phyloP scores from a whole-genome alignment of 2,888 invertebrate species.

The Mamestra brassicae region DNA sequence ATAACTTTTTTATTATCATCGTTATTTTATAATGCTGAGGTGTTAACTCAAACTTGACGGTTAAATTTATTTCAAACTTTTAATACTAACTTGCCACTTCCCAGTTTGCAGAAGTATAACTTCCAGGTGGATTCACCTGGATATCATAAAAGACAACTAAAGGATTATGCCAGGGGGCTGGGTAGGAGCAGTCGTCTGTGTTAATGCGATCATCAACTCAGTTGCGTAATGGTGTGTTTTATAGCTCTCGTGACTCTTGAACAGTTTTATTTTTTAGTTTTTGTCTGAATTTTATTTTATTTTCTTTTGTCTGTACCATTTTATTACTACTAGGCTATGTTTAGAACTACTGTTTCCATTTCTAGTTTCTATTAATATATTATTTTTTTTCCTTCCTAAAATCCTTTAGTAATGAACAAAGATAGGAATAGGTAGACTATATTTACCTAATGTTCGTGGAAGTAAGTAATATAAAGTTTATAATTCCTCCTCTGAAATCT shows the following conservation, averaged over 20 bases:
- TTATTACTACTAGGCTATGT: no score
- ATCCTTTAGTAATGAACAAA: no score
- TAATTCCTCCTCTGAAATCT: no score
- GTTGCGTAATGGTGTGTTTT: conserved; percentile 17
- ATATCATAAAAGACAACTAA: conserved; percentile 29
- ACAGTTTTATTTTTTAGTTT: background rate
- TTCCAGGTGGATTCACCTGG: conserved; percentile 33
- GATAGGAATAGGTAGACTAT: no score
- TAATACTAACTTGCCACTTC: conserved; percentile 12
- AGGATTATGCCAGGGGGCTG: conserved; percentile 14
- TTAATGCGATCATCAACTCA: conserved; percentile 36
- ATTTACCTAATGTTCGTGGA: no score
- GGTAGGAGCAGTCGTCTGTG: conserved; percentile 21
- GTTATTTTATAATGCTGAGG: conserved; percentile 13
- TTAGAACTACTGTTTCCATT: no score
- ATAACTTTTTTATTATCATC: background rate
- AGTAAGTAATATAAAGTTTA: no score
- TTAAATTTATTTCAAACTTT: conserved; percentile 35
- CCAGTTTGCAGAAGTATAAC: background rate
- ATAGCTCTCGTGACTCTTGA: no score
- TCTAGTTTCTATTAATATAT: no score
- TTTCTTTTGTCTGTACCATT: no score
- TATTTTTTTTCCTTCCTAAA: no score
- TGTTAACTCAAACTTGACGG: background rate
- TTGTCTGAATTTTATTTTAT: no score